A percentile compares a stretch with the other conserved stretches of the same genome.
phyloP scores from a whole-genome alignment of 1,140 invertebrate genomes.

The Hestina assimilis region DNA sequence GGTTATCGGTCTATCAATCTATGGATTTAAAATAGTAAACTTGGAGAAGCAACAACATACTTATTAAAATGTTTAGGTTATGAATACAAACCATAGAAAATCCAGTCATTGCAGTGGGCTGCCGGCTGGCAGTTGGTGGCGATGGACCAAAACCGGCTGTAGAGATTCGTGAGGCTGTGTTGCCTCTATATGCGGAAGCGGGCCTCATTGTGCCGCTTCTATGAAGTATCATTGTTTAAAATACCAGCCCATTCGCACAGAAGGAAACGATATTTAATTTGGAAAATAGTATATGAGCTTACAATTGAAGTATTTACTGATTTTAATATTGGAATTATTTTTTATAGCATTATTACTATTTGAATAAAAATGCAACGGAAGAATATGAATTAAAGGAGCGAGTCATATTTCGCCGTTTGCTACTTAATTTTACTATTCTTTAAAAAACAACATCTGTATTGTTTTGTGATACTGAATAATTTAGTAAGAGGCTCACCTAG shows the following conservation, averaged over 20 bases:
- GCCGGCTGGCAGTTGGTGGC: slow-evolving; percentile 60
- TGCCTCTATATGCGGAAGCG: slow-evolving; percentile 69
- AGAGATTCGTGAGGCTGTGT: slow-evolving; percentile 63
- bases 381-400: too few species aligned
- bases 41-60: neutral
- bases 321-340: too few species aligned
- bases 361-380: too few species aligned
- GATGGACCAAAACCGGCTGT: slow-evolving; percentile 68
- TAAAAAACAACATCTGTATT: too few species aligned
- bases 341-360: too few species aligned
- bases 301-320: too few species aligned
- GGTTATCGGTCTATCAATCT: slow-evolving; percentile 87
- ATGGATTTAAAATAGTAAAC: neutral
- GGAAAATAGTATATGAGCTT: too few species aligned
- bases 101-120: slow-evolving; percentile 62
- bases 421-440: too few species aligned
- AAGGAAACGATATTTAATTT: too few species aligned
- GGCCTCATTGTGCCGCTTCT: slow-evolving; percentile 71
- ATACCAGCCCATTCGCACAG: too few species aligned
- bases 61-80: neutral
- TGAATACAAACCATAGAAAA: slow-evolving; percentile 63
- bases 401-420: too few species aligned
- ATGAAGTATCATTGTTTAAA: neutral
- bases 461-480: too few species aligned
- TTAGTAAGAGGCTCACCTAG: slow-evolving; percentile 16